A percentile compares a stretch with the other conserved stretches of the same genome.
Evolutionary conservation across 2,113 vertebrate genomes (phyloP).

Genomic region (Henicopernis longicauda): DNA sequence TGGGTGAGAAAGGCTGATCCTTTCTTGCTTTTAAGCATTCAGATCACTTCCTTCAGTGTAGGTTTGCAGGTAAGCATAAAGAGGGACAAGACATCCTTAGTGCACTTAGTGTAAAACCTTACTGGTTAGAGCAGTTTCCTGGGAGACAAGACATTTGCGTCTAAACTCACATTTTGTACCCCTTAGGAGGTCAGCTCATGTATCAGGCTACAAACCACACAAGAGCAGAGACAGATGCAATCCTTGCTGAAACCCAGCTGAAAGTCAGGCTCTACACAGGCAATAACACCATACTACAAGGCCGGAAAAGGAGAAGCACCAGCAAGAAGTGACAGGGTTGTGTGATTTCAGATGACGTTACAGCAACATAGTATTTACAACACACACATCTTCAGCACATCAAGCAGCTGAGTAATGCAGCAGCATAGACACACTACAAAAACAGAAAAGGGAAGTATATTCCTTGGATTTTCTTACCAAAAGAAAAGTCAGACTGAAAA

Average conservation of each 20-base stretch:
- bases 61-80: background rate
- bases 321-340: background rate
- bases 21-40: background rate
- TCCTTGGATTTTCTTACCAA: background rate
- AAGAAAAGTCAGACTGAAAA: background rate
- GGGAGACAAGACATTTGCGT: background rate
- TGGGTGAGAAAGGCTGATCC: background rate
- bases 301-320: background rate
- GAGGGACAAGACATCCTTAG: background rate
- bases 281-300: rapidly evolving
- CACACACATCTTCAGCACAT: background rate
- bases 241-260: background rate
- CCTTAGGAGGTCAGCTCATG: background rate
- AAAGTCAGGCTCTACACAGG: background rate
- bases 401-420: background rate
- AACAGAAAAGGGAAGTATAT: background rate
- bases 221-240: rapidly evolving
- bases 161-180: background rate
- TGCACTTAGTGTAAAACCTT: background rate
- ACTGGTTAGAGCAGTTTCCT: background rate
- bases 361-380: background rate
- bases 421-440: background rate
- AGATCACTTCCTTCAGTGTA: background rate
- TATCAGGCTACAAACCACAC: background rate
- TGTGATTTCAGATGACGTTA: background rate